Conservation (phyloP, 1,140 invertebrate genomes). For the Mactra quadrangularis region DNA sequence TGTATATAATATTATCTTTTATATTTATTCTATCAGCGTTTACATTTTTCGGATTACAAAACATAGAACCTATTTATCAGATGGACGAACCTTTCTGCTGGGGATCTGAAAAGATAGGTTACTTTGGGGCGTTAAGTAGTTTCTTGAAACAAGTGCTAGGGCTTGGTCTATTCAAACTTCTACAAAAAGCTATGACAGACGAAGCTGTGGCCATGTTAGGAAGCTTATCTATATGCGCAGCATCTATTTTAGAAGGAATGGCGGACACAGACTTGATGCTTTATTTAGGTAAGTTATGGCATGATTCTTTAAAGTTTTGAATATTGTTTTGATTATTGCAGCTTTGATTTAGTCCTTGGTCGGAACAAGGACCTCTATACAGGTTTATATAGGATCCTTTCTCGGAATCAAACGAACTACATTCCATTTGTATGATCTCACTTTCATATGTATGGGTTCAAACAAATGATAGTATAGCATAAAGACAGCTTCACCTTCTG, state of each 20-base stretch:
- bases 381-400: no score
- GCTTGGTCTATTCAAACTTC: slow-evolving; percentile 30
- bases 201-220: slow-evolving; percentile 43
- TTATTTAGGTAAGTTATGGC: slow-evolving; percentile 50
- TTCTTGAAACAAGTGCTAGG: slow-evolving; percentile 38
- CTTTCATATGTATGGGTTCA: no score
- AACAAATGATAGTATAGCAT: no score
- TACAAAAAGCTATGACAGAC: slow-evolving; percentile 48
- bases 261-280: slow-evolving; percentile 33
- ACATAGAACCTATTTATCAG: slow-evolving; percentile 45
- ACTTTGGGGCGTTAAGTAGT: slow-evolving; percentile 28
- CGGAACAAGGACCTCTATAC: no score
- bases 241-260: slow-evolving; percentile 30
- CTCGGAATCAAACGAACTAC: no score
- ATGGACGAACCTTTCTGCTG: slow-evolving; percentile 45
- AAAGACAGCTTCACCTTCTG: no score
- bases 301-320: no score
- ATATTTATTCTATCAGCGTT: slow-evolving; percentile 41
- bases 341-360: no score
- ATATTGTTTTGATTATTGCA: no score
- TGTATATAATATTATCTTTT: slow-evolving; percentile 43
- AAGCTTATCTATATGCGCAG: slow-evolving; percentile 13
- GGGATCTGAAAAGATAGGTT: slow-evolving; percentile 40
- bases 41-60: slow-evolving; percentile 30
- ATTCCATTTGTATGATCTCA: no score